Evolutionary conservation across 2,113 vertebrate genomes (phyloP).

Genomic region (Anarrhichthys ocellatus): DNA sequence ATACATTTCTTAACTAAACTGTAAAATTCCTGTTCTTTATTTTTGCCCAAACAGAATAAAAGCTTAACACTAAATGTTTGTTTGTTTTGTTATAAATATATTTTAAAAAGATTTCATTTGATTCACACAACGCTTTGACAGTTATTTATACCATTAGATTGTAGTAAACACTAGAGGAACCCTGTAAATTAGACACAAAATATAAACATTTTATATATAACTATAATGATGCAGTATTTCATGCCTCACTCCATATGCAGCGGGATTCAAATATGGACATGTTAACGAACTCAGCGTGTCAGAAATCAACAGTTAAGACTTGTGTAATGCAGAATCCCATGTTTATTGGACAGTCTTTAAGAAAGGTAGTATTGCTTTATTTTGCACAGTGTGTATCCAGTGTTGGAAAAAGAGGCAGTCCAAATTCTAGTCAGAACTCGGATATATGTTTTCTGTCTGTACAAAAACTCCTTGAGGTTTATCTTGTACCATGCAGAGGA

Average conservation of each 20-base stretch:
- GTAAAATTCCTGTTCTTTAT: neutral
- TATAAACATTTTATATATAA: too few species aligned
- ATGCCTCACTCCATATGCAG: neutral
- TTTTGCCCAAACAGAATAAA: slow-evolving; percentile 23
- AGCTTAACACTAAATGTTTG: neutral
- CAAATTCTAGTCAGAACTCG: slow-evolving; percentile 33
- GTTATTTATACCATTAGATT: neutral
- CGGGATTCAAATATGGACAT: neutral
- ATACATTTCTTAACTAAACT: neutral
- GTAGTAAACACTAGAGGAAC: slow-evolving; percentile 6
- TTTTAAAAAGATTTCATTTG: neutral
- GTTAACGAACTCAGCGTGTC: neutral
- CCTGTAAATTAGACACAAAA: too few species aligned
- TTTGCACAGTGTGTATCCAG: slow-evolving; percentile 53
- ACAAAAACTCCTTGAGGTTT: slow-evolving; percentile 50
- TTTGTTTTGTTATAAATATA: neutral
- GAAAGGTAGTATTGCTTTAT: slow-evolving; percentile 54
- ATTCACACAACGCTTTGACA: neutral
- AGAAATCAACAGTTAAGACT: slow-evolving; percentile 32
- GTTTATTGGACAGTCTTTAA: slow-evolving; percentile 74
- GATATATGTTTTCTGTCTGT: slow-evolving; percentile 21
- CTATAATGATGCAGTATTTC: neutral
- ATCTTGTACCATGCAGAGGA: slow-evolving; percentile 36
- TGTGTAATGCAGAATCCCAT: slow-evolving; percentile 49
- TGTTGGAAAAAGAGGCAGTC: slow-evolving; percentile 34